Evolutionary conservation across 2,797 vertebrate genomes (phyloP), one percentile per base, ranked within the genome.

Genomic region (Poeciliopsis turneri): DNA sequence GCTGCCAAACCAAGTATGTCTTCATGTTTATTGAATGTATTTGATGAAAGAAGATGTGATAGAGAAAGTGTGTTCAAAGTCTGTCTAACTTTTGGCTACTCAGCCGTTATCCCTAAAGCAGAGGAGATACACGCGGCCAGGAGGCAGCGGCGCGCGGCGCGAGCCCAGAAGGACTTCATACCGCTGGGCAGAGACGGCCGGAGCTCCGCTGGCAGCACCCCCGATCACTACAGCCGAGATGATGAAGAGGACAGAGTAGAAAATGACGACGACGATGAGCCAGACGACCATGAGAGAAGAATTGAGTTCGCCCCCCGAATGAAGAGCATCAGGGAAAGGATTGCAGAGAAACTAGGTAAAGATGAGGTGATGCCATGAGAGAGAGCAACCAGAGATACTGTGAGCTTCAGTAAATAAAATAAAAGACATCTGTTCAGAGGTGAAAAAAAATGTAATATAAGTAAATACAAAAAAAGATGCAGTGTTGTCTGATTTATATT

Each of bases 331-430:
- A 94, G 92, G 85, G 95, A 98, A 85, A 96, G 95, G 86, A 97
- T 99, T 85, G 85, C 94, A 9, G 96, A 97, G 87, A 96, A 96
- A 85, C 93, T 96, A 83, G 94, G 98, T 99, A 92, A 45, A 73
- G 18, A 53, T 39, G n/a, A 16, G 16, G 30, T n/a, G 28, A 39
- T 23, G 2, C 16, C 16, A 1, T 18, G 30, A 61, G 25, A 28
- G 5, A 45, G 68, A 70, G 68, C 25, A 46, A 18, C 23, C 68
- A 70, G 6, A 70, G 39, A 43, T 68, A 41, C 64, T 13, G 39
- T 5, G 23, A 43, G 18, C 18, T 39, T 68, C 64, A 68, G 33
- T 25, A 23, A 33, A 68, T 39, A 33, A 61, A 33, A 61, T 13
- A 25, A 61, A 16, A 33, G 15, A 8, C 64, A 69, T 69, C 41